Evolutionary conservation across 2,113 vertebrate species (phyloP).

Genomic region (Scolopax mira): DNA sequence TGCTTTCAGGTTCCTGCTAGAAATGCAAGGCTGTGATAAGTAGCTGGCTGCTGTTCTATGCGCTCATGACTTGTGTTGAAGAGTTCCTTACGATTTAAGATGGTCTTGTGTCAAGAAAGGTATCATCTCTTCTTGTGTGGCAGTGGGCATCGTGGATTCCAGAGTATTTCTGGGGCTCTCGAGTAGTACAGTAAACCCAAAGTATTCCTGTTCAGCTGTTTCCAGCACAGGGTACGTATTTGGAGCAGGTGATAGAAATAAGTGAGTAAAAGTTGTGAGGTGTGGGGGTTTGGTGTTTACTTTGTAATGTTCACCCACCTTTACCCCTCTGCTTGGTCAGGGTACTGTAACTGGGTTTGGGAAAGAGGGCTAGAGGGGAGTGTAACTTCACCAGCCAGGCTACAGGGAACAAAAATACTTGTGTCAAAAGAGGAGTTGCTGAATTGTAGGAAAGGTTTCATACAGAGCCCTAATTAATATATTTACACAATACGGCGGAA

Average conservation of each 20-base stretch:
- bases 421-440: background rate
- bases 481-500: background rate
- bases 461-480: background rate
- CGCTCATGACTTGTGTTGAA: fast-evolving
- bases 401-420: background rate
- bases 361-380: background rate
- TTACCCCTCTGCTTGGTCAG: fast-evolving
- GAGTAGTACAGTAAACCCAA: fast-evolving
- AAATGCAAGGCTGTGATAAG: fast-evolving
- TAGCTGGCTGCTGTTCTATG: fast-evolving
- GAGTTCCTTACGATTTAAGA: background rate
- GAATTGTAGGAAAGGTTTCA: background rate
- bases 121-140: no score
- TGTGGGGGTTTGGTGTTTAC: fast-evolving
- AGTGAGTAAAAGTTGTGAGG: background rate
- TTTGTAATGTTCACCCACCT: fast-evolving
- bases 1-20: fast-evolving
- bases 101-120: background rate
- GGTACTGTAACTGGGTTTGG: background rate
- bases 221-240: fast-evolving
- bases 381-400: background rate
- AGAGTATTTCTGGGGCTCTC: background rate
- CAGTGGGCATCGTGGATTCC: fast-evolving
- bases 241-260: background rate
- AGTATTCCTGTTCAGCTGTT: background rate